Conservation (phyloP, 2,113 vertebrate species). For the Artemisiospiza belli region DNA sequence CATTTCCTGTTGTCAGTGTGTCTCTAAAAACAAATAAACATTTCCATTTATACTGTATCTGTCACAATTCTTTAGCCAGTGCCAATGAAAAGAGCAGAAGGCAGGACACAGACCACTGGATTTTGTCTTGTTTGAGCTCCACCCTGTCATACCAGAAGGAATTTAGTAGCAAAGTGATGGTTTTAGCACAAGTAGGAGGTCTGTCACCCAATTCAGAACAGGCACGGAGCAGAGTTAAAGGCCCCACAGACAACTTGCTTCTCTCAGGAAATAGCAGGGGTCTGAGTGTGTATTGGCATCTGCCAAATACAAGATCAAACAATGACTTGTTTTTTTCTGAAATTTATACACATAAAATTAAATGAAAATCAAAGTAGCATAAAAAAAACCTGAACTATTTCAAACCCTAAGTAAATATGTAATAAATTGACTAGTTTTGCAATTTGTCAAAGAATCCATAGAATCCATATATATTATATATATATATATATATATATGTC, state of each 20-base stretch:
- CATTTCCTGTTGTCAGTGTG: neutral
- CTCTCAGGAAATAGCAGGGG: neutral
- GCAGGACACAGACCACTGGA: neutral
- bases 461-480: neutral
- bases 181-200: slow-evolving; percentile 38
- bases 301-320: neutral
- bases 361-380: neutral
- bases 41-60: slow-evolving; percentile 6
- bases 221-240: neutral
- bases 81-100: slow-evolving; percentile 5
- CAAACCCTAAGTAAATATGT: neutral
- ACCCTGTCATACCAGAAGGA: neutral
- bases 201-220: neutral
- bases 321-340: neutral
- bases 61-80: slow-evolving; percentile 13
- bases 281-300: neutral
- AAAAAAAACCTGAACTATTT: neutral
- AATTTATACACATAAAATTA: neutral
- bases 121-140: neutral
- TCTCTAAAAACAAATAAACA: slow-evolving; percentile 30
- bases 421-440: neutral
- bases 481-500: neutral
- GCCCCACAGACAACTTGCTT: neutral
- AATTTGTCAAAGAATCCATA: neutral
- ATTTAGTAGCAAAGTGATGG: slow-evolving; percentile 43